Percentiles rank a stretch among this genome's conserved stretches.
Evolutionary conservation across 2,797 vertebrate species (phyloP).

Genomic region (Notolabrus celidotus): DNA sequence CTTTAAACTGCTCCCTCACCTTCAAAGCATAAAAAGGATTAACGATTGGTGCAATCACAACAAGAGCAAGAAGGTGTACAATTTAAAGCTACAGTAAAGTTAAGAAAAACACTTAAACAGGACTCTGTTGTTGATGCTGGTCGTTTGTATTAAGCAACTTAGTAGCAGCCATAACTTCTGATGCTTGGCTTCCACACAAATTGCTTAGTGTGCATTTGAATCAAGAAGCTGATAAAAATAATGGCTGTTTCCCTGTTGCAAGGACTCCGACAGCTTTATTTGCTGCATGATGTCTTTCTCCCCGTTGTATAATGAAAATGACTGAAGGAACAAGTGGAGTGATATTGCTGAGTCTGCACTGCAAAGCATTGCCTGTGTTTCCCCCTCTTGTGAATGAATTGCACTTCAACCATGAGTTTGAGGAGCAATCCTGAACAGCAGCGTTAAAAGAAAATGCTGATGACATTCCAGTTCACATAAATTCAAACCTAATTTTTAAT

Average conservation of each 20-base stretch:
- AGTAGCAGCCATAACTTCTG: neutral
- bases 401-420: constrained; percentile 7
- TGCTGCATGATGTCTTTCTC: constrained; percentile 38
- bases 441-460: constrained; percentile 8
- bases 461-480: constrained; percentile 3
- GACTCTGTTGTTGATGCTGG: neutral
- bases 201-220: constrained; percentile 9
- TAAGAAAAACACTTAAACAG: constrained; percentile 16
- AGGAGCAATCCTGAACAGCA: constrained; percentile 11
- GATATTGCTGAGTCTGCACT: constrained; percentile 54
- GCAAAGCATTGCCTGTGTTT: constrained; percentile 16
- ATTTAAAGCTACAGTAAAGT: constrained; percentile 20
- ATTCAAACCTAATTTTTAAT: constrained; percentile 6
- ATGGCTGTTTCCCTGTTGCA: neutral
- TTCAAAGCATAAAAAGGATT: constrained; percentile 41
- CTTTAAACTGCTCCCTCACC: constrained; percentile 19
- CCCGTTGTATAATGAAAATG: constrained; percentile 50
- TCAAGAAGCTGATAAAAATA: constrained; percentile 18
- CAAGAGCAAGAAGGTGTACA: neutral
- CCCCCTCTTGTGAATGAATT: constrained; percentile 29
- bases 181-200: constrained; percentile 10
- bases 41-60: constrained; percentile 17
- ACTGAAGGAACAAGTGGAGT: constrained; percentile 38
- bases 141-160: neutral
- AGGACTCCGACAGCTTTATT: constrained; percentile 40